A percentile compares a stretch with the other conserved stretches of the same genome.
Conservation (phyloP, 2,113 vertebrate genomes). For the Poeciliopsis prolifica region DNA sequence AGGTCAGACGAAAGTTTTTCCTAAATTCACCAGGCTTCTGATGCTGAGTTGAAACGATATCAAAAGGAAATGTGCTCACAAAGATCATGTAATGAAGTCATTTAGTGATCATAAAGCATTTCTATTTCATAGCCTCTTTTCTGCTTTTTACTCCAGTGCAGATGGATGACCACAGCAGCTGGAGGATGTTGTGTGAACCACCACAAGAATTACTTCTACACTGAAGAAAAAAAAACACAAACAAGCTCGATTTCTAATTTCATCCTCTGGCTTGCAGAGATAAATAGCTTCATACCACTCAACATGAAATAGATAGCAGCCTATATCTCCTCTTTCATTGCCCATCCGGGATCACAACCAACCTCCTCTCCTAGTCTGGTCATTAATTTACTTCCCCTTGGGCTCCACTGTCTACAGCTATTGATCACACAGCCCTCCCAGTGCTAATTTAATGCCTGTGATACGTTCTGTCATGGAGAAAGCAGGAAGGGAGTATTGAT, state of each 20-base stretch:
- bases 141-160: background rate
- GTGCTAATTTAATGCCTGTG: constrained; percentile 78
- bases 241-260: constrained; percentile 23
- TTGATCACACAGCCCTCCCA: constrained; percentile 75
- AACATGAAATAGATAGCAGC: constrained; percentile 44
- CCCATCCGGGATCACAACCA: constrained; percentile 29
- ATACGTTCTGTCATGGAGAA: constrained; percentile 65
- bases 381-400: constrained; percentile 68
- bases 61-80: background rate
- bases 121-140: background rate
- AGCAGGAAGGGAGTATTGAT: constrained; percentile 69
- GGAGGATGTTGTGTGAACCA: constrained; percentile 11
- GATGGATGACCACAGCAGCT: constrained; percentile 10
- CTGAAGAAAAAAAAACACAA: constrained; percentile 1
- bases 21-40: background rate
- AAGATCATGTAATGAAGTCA: background rate
- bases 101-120: background rate
- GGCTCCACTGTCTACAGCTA: constrained; percentile 72
- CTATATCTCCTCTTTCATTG: constrained; percentile 19
- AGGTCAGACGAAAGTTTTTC: background rate
- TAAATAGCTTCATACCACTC: constrained; percentile 26
- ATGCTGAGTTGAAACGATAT: background rate
- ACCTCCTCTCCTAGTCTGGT: constrained; percentile 46
- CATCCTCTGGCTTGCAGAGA: constrained; percentile 26
- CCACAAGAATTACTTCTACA: background rate